Evolutionary conservation across 1,140 invertebrate genomes (phyloP), one percentile per base, ranked within the genome.

Genomic region (Drosophila ogumai): DNA sequence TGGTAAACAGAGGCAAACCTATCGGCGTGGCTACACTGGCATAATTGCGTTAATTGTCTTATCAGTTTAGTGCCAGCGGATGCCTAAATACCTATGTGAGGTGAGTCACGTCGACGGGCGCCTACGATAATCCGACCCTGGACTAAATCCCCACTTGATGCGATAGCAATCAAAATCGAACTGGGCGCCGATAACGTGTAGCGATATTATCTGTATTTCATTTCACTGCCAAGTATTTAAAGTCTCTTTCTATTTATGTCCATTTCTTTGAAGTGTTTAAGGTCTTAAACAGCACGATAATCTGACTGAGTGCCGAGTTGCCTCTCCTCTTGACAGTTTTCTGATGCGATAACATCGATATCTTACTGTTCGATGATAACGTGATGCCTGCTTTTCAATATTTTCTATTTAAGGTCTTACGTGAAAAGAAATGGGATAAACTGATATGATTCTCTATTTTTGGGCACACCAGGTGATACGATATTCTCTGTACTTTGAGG

Each of bases 11-110:
- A 50, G 57, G 58, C 32, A 47, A 64, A 69, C 50, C 12, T 41
- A 54, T 63, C 36, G 41, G 28, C 13, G 36, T 28, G 50, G 44
- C 49, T 59, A 85, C 77, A 76, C 56, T 49, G 28, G 47, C 47
- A 55, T 88, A 88, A 80, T 88, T 88, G 69, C 75, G 40, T 67
- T 73, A 81, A 81, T 71, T 79, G 63, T 46, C 50, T 84, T 87
- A 88, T 80, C 84, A 69, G 44, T 22, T 22, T 22, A 54, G 52
- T 13, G 68, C n/a, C 49, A 41, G 19, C 36, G 65, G 44, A 50
- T 65, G 40, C 60, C 60, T 43, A 59, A 41, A 12, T 34, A 5
- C 34, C 17, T 13, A 15, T 6, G 22, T 6, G 12, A 17, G 28
- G 36, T 73, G 69, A 73, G 36, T 73, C 69, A 73, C 38, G 17